Conservation (phyloP, 2,113 vertebrate species). For the Prinia subflava region DNA sequence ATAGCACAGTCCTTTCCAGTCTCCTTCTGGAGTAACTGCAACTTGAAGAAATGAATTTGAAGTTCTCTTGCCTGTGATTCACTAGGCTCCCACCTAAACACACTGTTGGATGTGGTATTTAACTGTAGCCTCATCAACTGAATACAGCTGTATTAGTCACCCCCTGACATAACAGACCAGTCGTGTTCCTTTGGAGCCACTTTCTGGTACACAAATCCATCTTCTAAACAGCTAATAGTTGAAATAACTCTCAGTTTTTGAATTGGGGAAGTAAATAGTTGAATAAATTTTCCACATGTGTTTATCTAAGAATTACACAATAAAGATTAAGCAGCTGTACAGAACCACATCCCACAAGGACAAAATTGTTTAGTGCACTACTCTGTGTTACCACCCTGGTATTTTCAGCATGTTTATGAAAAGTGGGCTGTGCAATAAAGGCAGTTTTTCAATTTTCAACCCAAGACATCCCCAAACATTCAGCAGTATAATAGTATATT, state of each 20-base stretch:
- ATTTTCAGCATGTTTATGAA: background rate
- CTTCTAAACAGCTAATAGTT: background rate
- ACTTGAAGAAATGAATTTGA: background rate
- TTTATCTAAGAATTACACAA: background rate
- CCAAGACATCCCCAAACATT: background rate
- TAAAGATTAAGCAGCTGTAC: background rate
- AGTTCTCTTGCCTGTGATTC: background rate
- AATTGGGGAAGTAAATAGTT: background rate
- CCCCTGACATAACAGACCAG: background rate
- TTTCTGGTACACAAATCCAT: background rate
- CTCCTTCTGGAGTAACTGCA: background rate
- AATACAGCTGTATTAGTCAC: background rate
- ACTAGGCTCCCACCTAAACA: background rate
- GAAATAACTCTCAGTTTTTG: background rate
- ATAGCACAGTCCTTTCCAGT: background rate
- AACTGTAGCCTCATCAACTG: background rate
- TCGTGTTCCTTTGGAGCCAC: background rate
- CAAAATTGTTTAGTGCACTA: background rate
- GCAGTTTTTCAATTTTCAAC: background rate
- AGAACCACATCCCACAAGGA: background rate
- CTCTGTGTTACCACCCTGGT: background rate
- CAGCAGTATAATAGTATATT: background rate
- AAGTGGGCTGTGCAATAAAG: background rate
- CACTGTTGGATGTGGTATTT: background rate
- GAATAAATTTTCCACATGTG: background rate